Conservation (phyloP, 2,888 invertebrate genomes). For the Drosophila ustulata region DNA sequence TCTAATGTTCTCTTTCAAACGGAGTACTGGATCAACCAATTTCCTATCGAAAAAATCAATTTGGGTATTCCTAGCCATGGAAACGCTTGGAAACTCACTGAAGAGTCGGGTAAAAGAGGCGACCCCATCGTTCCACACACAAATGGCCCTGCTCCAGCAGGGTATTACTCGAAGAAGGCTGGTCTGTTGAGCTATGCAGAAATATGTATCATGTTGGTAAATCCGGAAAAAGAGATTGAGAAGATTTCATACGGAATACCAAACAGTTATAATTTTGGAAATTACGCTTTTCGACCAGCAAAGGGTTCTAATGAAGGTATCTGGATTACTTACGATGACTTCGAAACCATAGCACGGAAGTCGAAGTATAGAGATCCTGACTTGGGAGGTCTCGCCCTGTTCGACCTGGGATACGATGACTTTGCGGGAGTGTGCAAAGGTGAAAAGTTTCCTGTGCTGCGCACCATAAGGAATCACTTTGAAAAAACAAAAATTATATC, state of each 20-base stretch:
- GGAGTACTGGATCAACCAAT: not conserved
- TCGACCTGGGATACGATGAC: constrained; percentile 92
- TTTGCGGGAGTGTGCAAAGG: constrained; percentile 92
- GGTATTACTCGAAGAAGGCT: constrained; percentile 89
- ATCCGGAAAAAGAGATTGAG: constrained; percentile 87
- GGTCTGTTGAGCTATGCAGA: constrained; percentile 92
- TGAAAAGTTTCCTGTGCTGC: constrained; percentile 91
- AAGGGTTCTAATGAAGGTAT: constrained; percentile 90
- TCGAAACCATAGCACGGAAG: constrained; percentile 92
- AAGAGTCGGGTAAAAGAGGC: constrained; percentile 91
- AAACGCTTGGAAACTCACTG: constrained; percentile 72
- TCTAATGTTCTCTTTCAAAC: not conserved
- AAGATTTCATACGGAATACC: constrained; percentile 90
- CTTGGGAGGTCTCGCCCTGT: constrained; percentile 92
- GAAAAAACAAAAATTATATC: constrained; percentile 59
- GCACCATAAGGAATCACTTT: constrained; percentile 86
- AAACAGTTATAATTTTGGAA: constrained; percentile 90
- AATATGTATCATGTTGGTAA: constrained; percentile 90
- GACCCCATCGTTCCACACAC: constrained; percentile 90
- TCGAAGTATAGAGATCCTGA: constrained; percentile 90
- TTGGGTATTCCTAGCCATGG: not conserved
- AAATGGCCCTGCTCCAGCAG: constrained; percentile 90
- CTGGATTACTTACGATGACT: constrained; percentile 93
- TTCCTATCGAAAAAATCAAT: not conserved
- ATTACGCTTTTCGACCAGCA: constrained; percentile 91